Evolutionary conservation across 2,888 invertebrate genomes (phyloP), one percentile per base, ranked within the genome.

Genomic region (Strigamia crassipes): DNA sequence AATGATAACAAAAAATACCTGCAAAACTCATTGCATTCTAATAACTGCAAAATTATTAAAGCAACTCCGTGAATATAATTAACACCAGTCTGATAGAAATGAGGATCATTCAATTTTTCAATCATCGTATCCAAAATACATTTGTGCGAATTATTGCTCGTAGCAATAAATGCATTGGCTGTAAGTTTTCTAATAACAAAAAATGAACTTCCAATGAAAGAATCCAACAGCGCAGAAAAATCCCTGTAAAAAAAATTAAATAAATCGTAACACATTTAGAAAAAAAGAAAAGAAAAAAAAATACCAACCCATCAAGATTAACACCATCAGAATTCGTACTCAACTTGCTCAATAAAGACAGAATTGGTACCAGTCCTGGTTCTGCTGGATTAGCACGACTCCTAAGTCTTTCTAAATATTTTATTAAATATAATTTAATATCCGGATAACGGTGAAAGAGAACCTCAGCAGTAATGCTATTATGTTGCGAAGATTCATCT

Each of bases 361-460:
- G 84, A 12, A 89, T 86, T 27, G 89, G 88, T 77, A 89, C 87
- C 56, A 89, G 83, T 18, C 86, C 85, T 12, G 86, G 86, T 73
- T 86, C 86, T 21, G 86, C 83, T 10, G 84, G 80, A 42, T 82
- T 80, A 21, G 83, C 79, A 31, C n/a, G 4, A 41, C 78, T 13
- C 18, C 9, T 18, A 21, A 21, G 13, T 31, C n/a, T 18, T 31
- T 18, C 9, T 34, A 78, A 41, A 34, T 34, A 38, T 2, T 78
- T 15, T n/a, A 31, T 18, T 18, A 78, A 78, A 34, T 78, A 78
- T 15, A 18, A n/a, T 31, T 78, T 34, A 21, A 78, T 15, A 41
- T 84, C 84, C 46, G 90, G 89, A 85, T 89, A 90, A 82, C 89
- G 89, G 1, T 88, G 87, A 27, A 88, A 86, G 77, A 91, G 89